Conservation (phyloP, 1,140 invertebrate species). For the Drosophila pseudoananassae region DNA sequence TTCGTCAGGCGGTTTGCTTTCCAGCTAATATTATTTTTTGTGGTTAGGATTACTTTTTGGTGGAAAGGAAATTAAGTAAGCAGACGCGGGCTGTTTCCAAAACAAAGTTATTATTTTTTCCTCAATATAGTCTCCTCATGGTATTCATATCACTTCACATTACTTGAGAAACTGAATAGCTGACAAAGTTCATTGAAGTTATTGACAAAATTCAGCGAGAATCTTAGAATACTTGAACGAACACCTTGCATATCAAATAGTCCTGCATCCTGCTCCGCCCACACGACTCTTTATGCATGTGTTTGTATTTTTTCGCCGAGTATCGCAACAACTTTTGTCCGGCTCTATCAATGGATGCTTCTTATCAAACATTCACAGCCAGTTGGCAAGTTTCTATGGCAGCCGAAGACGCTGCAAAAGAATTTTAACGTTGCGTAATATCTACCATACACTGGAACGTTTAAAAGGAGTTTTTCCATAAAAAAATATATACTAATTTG, state of each 20-base stretch:
- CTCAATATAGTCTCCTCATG: neutral
- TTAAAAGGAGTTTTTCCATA: neutral
- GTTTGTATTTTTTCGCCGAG: constrained; percentile 17
- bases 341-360: constrained; percentile 56
- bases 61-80: neutral
- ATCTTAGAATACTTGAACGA: constrained; percentile 26
- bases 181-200: constrained; percentile 10
- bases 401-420: constrained; percentile 22
- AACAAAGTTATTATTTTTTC: neutral
- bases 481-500: no score
- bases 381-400: constrained; percentile 46
- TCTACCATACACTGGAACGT: neutral
- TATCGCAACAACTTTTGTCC: constrained; percentile 41
- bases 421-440: constrained; percentile 52
- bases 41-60: constrained; percentile 13
- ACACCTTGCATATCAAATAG: constrained; percentile 11
- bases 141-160: constrained; percentile 6
- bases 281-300: neutral
- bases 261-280: neutral
- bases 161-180: constrained; percentile 4
- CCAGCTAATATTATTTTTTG: constrained; percentile 31
- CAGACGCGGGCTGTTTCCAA: neutral
- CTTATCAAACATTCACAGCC: constrained; percentile 74
- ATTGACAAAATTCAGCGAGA: constrained; percentile 25
- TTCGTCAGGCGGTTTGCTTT: neutral